Conservation (phyloP, 2,888 invertebrate genomes). For the Nematopogon swammerdamellus region DNA sequence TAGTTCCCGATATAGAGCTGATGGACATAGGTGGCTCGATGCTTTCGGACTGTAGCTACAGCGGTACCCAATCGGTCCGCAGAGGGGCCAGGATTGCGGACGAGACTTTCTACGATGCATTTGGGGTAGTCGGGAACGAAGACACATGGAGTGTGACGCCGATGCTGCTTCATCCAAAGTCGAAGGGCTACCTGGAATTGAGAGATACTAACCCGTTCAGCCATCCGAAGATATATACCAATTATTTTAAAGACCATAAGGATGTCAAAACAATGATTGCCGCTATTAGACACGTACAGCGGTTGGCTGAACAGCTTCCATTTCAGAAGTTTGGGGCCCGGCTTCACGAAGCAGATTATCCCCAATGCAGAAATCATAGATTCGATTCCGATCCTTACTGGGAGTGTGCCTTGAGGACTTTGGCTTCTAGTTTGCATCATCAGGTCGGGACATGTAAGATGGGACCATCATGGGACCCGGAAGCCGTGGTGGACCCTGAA, state of each 20-base stretch:
- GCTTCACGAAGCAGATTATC: conserved; percentile 48
- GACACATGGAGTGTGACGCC: conserved; percentile 65
- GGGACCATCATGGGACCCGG: conserved; percentile 61
- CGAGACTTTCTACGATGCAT: conserved; percentile 55
- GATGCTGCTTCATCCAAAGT: conserved; percentile 71
- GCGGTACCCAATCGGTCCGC: conserved; percentile 43
- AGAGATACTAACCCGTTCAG: conserved; percentile 71
- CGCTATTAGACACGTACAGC: conserved; percentile 59
- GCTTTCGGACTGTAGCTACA: conserved; percentile 53
- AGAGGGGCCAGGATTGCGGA: conserved; percentile 56
- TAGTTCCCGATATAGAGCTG: conserved; percentile 64
- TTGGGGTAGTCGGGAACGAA: conserved; percentile 45
- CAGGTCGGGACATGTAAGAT: conserved; percentile 68
- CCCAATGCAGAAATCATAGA: conserved; percentile 42
- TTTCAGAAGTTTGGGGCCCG: conserved; percentile 56
- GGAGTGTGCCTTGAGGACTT: conserved; percentile 63
- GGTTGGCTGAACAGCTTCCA: conserved; percentile 55
- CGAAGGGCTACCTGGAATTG: conserved; percentile 67
- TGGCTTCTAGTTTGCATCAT: conserved; percentile 56
- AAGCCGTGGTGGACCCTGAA: conserved; percentile 63
- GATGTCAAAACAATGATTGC: conserved; percentile 58
- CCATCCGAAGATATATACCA: conserved; percentile 73
- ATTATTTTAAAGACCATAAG: conserved; percentile 69
- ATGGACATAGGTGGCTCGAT: conserved; percentile 62
- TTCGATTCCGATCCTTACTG: conserved; percentile 65